Conservation (phyloP, 1,140 invertebrate genomes). For the Cataglyphis hispanica region DNA sequence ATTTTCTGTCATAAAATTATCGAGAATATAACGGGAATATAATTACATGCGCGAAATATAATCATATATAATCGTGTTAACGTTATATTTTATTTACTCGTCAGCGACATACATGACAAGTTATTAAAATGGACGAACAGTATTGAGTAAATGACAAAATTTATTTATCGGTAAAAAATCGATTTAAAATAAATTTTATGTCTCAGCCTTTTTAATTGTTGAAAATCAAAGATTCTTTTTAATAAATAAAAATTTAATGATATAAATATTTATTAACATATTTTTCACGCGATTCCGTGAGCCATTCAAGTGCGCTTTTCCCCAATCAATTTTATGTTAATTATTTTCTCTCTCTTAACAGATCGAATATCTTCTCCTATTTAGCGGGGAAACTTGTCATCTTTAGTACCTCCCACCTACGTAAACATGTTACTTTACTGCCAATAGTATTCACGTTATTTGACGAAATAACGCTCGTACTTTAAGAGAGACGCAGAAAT, state of each 20-base stretch:
- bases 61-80: slow-evolving; percentile 14
- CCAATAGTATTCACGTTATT: neutral
- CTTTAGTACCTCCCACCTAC: neutral
- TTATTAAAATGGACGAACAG: neutral
- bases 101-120: neutral
- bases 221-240: neutral
- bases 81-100: too few species aligned
- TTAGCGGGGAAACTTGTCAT: neutral
- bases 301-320: neutral
- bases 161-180: neutral
- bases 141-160: neutral
- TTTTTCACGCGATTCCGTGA: neutral
- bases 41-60: slow-evolving; percentile 12
- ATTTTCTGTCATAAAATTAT: neutral
- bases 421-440: neutral
- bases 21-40: neutral
- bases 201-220: neutral
- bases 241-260: neutral
- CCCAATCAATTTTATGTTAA: neutral
- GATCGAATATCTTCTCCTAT: neutral
- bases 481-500: neutral
- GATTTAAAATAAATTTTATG: neutral
- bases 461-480: neutral
- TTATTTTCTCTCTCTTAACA: neutral
- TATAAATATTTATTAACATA: neutral